Evolutionary conservation across 2,797 vertebrate genomes (phyloP), one percentile per base, ranked within the genome.

Genomic region (Chloroceryle inda): DNA sequence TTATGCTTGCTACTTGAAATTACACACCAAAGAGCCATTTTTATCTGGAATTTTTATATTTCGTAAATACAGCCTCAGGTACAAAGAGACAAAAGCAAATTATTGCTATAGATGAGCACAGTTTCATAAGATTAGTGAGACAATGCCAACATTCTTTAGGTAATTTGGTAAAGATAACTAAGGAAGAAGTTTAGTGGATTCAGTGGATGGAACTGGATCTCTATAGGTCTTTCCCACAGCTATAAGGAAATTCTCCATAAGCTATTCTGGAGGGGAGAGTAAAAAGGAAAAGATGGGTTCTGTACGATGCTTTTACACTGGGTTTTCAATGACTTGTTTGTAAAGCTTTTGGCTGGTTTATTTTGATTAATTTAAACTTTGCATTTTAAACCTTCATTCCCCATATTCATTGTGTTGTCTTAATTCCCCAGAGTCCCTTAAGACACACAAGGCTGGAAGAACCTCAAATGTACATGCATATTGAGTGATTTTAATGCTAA

Each of bases 111-210:
- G 40, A 63, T 27, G 16, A 69, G 9, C 26, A n/a, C 5, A 18
- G 6, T 63, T 83, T 73, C 11, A 40, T 40, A 23, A 53, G 0
- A 75, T 3, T 9, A 67, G 10, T 31, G 40, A 81, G 40, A 5
- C 6, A 61, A 21, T 38, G 19, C 3, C 19, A 88, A 63, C 14
- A 61, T 21, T n/a, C 29, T 58, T n/a, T 23, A 45, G 74, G 44
- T 67, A 59, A 68, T 77, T 55, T 79, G 31, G 6, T 75, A 33
- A 59, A 74, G 47, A 19, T 47, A 37, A 27, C n/a, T 68, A 67
- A 59, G 18, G 24, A 69, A 55, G 0, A 0, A 47, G 8, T 52
- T 89, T 55, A 69, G 8, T 6, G 9, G 2, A 40, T 11, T 6
- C 33, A 88, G 4, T 11, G 6, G 18, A 24, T 9, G 5, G 38